Percentiles rank a stretch among this genome's conserved stretches.
phyloP scores from a whole-genome alignment of 2,888 invertebrate genomes.

The Drosophila diplacantha region DNA sequence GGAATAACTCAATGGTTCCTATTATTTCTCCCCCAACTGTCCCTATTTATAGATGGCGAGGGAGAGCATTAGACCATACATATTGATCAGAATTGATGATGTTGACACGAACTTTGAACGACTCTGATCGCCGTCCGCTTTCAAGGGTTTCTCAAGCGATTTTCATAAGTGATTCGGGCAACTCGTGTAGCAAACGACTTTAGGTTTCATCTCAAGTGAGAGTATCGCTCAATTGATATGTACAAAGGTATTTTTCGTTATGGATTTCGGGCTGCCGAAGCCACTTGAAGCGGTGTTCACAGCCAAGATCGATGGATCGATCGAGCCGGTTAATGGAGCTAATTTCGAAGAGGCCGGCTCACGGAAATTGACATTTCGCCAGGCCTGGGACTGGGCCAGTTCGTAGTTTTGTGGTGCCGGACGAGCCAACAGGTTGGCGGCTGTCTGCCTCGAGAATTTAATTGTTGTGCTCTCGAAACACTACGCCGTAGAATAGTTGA shows the following conservation, averaged over 20 bases:
- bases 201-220: constrained; percentile 56
- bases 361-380: constrained; percentile 23
- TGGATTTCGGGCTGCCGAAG: constrained; percentile 23
- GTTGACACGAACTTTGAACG: constrained; percentile 73
- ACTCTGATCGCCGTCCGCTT: constrained; percentile 48
- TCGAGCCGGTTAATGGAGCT: constrained; percentile 27
- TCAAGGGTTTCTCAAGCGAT: constrained; percentile 56
- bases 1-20: neutral
- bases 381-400: constrained; percentile 3
- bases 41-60: constrained; percentile 8
- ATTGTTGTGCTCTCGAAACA: constrained; percentile 36
- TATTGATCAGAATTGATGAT: constrained; percentile 73
- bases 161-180: constrained; percentile 44
- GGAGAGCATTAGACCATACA: constrained; percentile 51
- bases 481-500: constrained; percentile 19
- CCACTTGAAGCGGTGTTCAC: constrained; percentile 26
- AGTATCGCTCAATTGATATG: constrained; percentile 57
- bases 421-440: constrained; percentile 9
- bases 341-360: constrained; percentile 19
- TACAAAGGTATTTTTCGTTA: constrained; percentile 29
- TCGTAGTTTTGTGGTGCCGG: constrained; percentile 15
- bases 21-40: constrained; percentile 20
- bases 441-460: constrained; percentile 38
- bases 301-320: constrained; percentile 26
- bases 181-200: constrained; percentile 51